Conservation (phyloP, 1,140 invertebrate genomes). For the Tetramorium simillimum region DNA sequence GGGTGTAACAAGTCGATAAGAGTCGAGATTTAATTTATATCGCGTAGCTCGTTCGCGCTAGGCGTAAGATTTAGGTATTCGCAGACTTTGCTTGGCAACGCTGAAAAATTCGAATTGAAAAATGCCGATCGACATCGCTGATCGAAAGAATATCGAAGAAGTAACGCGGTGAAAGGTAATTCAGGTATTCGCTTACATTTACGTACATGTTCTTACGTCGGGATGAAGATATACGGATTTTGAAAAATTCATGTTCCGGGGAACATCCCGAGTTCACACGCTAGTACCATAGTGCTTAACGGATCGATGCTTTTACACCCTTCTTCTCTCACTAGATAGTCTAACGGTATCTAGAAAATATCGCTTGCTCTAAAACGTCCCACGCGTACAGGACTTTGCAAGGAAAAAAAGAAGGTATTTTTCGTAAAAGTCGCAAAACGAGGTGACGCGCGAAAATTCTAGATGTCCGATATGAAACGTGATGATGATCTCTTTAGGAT, state of each 20-base stretch:
- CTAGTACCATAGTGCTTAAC: slow-evolving; percentile 76
- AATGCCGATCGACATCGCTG: neutral
- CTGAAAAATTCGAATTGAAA: neutral
- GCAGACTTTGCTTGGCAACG: neutral
- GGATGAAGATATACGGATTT: neutral
- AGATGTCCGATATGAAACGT: slow-evolving; percentile 48
- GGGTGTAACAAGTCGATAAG: neutral
- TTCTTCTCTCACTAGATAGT: slow-evolving; percentile 57
- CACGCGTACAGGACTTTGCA: neutral
- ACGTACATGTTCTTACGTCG: neutral
- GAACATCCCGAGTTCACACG: slow-evolving; percentile 74
- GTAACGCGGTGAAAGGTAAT: slow-evolving; percentile 6
- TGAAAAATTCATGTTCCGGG: slow-evolving; percentile 42
- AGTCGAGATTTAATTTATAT: neutral
- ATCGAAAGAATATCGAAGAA: neutral
- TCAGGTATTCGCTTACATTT: neutral
- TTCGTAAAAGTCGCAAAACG: neutral
- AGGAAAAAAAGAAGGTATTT: neutral
- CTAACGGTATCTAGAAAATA: slow-evolving; percentile 54
- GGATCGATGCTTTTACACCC: slow-evolving; percentile 79
- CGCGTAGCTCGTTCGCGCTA: neutral
- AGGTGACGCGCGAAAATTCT: slow-evolving; percentile 40
- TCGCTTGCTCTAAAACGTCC: slow-evolving; percentile 20
- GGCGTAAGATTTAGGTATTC: neutral
- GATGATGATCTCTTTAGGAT: slow-evolving; percentile 25